Percentiles rank a stretch among this genome's conserved stretches.
Conservation (phyloP, 1,140 invertebrate genomes). For the Zophobas morio region DNA sequence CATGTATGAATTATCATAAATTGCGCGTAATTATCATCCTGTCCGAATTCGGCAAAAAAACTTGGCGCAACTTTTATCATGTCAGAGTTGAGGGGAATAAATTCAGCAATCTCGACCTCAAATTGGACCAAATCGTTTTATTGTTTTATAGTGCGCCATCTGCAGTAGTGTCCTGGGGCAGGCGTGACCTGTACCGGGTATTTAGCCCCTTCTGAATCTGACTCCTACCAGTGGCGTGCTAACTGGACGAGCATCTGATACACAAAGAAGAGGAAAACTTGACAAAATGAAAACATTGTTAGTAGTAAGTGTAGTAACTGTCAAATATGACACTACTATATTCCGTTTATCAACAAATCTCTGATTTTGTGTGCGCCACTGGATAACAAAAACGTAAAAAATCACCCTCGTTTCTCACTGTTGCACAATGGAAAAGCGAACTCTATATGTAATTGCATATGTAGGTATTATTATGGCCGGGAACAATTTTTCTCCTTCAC, state of each 20-base stretch:
- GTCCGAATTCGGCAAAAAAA: neutral
- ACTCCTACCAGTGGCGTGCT: neutral
- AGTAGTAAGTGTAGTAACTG: too few species aligned
- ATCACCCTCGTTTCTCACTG: neutral
- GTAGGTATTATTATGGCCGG: constrained; percentile 21
- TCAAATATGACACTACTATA: too few species aligned
- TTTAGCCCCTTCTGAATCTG: constrained; percentile 31
- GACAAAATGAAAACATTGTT: too few species aligned
- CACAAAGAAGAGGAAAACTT: too few species aligned
- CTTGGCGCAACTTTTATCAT: constrained; percentile 4
- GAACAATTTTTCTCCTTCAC: constrained; percentile 27
- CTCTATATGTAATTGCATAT: constrained; percentile 14
- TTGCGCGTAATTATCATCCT: neutral
- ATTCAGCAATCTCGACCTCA: constrained; percentile 47
- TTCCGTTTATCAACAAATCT: too few species aligned
- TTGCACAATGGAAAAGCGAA: constrained; percentile 25
- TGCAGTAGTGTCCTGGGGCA: constrained; percentile 41
- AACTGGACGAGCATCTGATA: too few species aligned
- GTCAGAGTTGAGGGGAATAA: constrained; percentile 38
- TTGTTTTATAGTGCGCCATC: constrained; percentile 48
- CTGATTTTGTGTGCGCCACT: too few species aligned
- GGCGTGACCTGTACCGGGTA: constrained; percentile 36
- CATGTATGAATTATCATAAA: constrained; percentile 14
- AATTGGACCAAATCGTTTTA: constrained; percentile 48
- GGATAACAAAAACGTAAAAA: constrained; percentile 6